Conservation (phyloP, 2,888 invertebrate genomes). For the Seira musarum region DNA sequence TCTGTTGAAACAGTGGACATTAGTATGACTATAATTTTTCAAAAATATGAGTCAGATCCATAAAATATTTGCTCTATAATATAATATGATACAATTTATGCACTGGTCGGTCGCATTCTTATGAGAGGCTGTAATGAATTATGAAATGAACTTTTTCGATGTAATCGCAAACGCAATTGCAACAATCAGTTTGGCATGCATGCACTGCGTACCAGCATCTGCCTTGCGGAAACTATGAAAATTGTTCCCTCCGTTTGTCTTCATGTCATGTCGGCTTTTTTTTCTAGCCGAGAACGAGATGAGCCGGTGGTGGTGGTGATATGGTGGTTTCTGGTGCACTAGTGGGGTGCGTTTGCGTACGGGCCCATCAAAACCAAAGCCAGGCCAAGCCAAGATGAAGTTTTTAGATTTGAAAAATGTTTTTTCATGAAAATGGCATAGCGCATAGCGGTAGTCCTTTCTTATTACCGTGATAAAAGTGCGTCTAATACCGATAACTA, state of each 20-base stretch:
- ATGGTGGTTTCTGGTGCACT: conserved; percentile 4
- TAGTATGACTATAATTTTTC: no score
- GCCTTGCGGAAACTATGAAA: conserved; percentile 42
- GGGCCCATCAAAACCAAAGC: conserved; percentile 1
- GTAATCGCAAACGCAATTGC: conserved; percentile 5
- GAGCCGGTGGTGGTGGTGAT: conserved; percentile 29
- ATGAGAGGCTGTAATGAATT: no score
- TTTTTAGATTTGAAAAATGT: conserved; percentile 22
- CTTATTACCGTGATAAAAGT: conserved; percentile 18
- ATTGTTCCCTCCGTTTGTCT: not conserved
- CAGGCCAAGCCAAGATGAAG: no score
- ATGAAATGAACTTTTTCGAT: no score
- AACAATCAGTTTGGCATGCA: conserved; percentile 3
- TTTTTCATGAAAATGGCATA: conserved; percentile 20
- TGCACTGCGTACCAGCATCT: conserved; percentile 34
- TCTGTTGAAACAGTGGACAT: no score
- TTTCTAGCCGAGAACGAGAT: no score
- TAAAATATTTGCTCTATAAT: no score
- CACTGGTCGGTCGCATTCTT: no score
- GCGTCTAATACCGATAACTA: conserved; percentile 26
- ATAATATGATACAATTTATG: no score
- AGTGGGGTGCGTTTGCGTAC: conserved; percentile 16
- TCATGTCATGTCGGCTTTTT: conserved; percentile 47
- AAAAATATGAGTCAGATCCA: no score
- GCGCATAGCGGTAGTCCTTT: conserved; percentile 35